Percentiles rank a stretch among this genome's conserved stretches.
phyloP scores from a whole-genome alignment of 2,888 invertebrate species.

The Nasonovia ribisnigri region DNA sequence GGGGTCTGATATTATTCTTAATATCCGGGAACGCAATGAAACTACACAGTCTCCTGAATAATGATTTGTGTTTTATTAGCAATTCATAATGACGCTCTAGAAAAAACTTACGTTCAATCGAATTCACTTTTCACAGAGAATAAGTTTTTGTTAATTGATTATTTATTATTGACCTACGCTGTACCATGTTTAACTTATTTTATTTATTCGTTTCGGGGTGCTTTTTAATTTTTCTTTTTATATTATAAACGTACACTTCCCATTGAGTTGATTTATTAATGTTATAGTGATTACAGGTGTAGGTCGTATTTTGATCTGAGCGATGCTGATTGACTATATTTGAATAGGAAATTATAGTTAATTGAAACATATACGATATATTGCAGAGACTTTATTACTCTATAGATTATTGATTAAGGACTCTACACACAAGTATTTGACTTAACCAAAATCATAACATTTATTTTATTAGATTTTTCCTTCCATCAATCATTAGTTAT shows the following conservation, averaged over 20 bases:
- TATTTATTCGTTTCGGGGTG: not conserved
- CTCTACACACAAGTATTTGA: not conserved
- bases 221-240: not conserved
- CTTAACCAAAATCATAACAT: not conserved
- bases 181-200: not conserved
- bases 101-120: not conserved
- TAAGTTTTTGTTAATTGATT: not conserved
- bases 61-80: not conserved
- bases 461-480: no score
- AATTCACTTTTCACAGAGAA: not conserved
- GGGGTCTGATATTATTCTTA: not conserved
- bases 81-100: not conserved
- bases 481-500: not conserved
- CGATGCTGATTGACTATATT: not conserved
- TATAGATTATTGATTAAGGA: not conserved
- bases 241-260: not conserved
- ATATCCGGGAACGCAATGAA: not conserved
- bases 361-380: not conserved
- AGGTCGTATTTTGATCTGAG: not conserved
- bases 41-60: not conserved
- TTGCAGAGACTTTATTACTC: not conserved
- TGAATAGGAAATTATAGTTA: not conserved
- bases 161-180: not conserved
- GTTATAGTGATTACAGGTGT: not conserved
- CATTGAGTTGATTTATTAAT: not conserved